These are phyloP conservation scores for Pogona vitticeps DNA, from an alignment of 2,113 vertebrate species.

Conservation along the genomic window DNA sequence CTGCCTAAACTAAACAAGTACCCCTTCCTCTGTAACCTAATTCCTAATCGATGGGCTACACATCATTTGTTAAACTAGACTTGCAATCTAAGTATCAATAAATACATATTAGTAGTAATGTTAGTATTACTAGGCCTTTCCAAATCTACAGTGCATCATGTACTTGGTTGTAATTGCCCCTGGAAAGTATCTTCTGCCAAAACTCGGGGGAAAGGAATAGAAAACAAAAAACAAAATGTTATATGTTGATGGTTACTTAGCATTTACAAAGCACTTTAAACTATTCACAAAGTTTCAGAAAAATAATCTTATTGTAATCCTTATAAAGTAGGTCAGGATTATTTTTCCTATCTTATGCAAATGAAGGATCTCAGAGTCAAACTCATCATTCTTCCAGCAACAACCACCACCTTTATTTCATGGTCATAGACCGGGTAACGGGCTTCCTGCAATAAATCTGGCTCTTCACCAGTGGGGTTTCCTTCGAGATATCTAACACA, in stretches of 20 bases:
- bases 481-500: no score
- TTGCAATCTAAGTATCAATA: constrained; percentile 46
- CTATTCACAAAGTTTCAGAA: neutral
- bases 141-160: constrained; percentile 47
- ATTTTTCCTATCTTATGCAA: neutral
- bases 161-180: constrained; percentile 21
- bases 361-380: neutral
- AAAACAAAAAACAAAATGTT: neutral
- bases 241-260: neutral
- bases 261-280: neutral
- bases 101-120: constrained; percentile 38
- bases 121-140: constrained; percentile 62
- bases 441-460: no score
- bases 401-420: no score
- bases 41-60: constrained; percentile 44
- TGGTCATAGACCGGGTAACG: no score
- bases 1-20: neutral
- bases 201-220: constrained; percentile 47
- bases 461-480: no score
- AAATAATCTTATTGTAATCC: neutral
- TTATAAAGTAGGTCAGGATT: neutral
- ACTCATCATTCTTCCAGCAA: no score
- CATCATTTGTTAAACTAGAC: constrained; percentile 47
- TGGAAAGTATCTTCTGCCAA: constrained; percentile 38
- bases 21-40: neutral